Evolutionary conservation across 2,888 invertebrate genomes (phyloP), one percentile per base, ranked within the genome.

Genomic region (Amorpha juglandis): DNA sequence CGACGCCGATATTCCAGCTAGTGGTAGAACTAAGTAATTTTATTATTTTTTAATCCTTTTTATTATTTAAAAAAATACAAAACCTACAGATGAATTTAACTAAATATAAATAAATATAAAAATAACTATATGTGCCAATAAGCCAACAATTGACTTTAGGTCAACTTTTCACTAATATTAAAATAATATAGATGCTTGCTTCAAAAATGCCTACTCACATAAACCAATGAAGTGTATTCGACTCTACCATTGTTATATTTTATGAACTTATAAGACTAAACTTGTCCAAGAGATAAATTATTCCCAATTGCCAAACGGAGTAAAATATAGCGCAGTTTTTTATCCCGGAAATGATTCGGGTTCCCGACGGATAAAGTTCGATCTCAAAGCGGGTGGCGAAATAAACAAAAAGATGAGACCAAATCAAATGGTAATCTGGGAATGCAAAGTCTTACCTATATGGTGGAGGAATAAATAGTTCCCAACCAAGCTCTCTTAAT

Each of bases 281-380:
- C 19, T 42, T 42, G 58, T 58, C 58, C 6, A 11, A 1, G 38
- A 42, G 42, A 55, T 58, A 65, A 35, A 45, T 38, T 58, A 64
- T 48, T 48, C 38, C 35, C 19, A 55, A 19, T 35, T 38, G 19
- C n/a, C 45, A 21, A 50, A 55, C 14, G 64, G 50, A 42, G 65
- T 48, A 51, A 65, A 65, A 62, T 19, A 58, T 55, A 38, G 38
- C 8, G 58, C 38, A 7, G 45, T 33, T 58, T 58, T 38, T 58
- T 58, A 58, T 58, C 42, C 42, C 58, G 58, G 58, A 58, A 58
- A 58, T 58, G 58, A 42, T 6, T 58, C 42, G 16, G 42, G 58
- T 58, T 19, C 19, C 16, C 55, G 35, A 55, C 11, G 42, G 19
- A 58, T 42, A 19, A 58, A 42, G 58, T 58, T 19, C 38, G 58